A percentile compares a stretch with the other conserved stretches of the same genome.
Conservation (phyloP, 2,888 invertebrate species). For the Acanthosepion lycidas region DNA sequence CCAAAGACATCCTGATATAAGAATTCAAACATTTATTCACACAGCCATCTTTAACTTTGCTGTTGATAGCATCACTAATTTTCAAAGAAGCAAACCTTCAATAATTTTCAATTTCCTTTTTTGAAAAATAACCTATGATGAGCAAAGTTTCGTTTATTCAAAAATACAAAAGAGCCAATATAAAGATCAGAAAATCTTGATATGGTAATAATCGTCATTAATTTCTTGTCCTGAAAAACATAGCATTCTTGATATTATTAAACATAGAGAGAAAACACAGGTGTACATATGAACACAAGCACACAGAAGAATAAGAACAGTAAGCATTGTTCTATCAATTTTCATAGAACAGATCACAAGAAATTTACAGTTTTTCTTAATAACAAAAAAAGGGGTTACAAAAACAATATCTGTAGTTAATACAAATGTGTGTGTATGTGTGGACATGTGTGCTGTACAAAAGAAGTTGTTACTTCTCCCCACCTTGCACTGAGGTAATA, state of each 20-base stretch:
- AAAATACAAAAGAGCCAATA: slow-evolving; percentile 11
- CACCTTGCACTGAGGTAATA: neutral
- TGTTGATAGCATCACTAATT: neutral
- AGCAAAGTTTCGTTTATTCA: neutral
- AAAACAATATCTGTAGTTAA: neutral
- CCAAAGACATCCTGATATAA: neutral
- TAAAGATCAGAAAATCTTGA: neutral
- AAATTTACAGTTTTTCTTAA: neutral
- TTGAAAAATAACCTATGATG: neutral
- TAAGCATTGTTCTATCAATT: neutral
- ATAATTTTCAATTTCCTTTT: neutral
- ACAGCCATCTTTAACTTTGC: neutral
- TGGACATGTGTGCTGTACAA: slow-evolving; percentile 9
- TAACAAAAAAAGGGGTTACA: neutral
- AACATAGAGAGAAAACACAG: neutral
- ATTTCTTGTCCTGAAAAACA: neutral
- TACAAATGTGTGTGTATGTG: neutral
- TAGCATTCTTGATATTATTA: neutral
- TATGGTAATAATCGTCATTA: neutral
- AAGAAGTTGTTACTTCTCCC: neutral
- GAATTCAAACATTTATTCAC: neutral
- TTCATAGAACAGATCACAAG: neutral
- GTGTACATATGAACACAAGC: neutral
- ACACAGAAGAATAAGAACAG: neutral
- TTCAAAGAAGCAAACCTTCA: neutral